Conservation (phyloP, 2,113 vertebrate species). For the Erythrocercus mccallii region DNA sequence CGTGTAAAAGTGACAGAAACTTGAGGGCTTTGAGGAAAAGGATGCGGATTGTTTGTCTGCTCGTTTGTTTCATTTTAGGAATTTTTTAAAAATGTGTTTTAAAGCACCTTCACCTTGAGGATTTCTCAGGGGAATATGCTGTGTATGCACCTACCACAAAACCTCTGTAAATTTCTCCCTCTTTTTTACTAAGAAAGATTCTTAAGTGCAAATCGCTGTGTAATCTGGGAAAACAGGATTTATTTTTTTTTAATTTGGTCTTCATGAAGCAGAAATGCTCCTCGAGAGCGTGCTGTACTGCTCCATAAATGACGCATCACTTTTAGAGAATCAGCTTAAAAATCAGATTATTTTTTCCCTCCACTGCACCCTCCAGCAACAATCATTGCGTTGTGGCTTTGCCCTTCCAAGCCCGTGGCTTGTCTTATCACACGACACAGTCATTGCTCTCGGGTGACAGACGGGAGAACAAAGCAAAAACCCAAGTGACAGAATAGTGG, state of each 20-base stretch:
- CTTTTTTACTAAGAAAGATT: background rate
- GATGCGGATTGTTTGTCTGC: background rate
- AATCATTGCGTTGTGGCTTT: background rate
- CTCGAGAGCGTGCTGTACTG: background rate
- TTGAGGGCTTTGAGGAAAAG: background rate
- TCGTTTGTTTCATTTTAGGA: background rate
- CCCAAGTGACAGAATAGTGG: background rate
- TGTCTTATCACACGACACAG: background rate
- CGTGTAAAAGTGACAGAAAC: no score
- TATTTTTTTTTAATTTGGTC: background rate
- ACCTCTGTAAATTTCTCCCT: background rate
- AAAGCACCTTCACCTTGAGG: background rate
- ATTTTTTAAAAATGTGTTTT: background rate
- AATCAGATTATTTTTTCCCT: background rate
- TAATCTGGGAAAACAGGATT: background rate
- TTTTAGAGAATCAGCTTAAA: background rate
- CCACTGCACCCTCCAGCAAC: background rate
- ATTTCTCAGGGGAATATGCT: background rate
- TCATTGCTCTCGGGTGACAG: background rate
- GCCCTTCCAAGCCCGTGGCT: background rate
- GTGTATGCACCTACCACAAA: background rate
- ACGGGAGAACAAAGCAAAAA: background rate
- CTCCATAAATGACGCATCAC: background rate
- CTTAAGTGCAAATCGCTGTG: background rate
- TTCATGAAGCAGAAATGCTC: background rate